phyloP scores from a whole-genome alignment of 30 jellyfish, hydroid and myxozoan genomes.

The Pelagia noctiluca region DNA sequence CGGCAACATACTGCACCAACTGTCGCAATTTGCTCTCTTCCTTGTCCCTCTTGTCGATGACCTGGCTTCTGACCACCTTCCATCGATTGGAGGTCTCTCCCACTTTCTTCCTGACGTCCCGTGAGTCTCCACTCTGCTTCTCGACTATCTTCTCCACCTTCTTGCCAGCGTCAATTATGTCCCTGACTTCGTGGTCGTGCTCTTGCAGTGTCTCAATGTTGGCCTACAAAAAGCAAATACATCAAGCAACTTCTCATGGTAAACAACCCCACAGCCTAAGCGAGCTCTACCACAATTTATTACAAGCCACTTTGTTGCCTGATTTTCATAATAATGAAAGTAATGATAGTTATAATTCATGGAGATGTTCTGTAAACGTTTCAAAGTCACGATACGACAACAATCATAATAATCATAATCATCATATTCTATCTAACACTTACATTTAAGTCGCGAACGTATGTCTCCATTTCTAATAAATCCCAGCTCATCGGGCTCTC shows the following conservation, averaged over 20 bases:
- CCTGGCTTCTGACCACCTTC: slow-evolving; percentile 56
- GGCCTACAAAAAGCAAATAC: slow-evolving; percentile 28
- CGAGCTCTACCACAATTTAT: too few species aligned
- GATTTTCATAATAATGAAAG: not conserved
- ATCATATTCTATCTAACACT: too few species aligned
- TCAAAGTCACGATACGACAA: too few species aligned
- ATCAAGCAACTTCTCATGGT: too few species aligned
- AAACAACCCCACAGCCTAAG: too few species aligned
- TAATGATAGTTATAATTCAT: too few species aligned
- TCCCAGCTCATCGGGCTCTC: slow-evolving; percentile 83
- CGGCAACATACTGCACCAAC: slow-evolving; percentile 62
- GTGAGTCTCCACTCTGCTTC: slow-evolving; percentile 69
- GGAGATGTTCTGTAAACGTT: too few species aligned
- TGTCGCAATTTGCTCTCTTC: slow-evolving; percentile 68
- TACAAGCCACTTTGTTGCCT: too few species aligned
- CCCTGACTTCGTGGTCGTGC: slow-evolving; percentile 58
- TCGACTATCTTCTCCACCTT: slow-evolving; percentile 72
- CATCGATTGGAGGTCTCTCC: slow-evolving; percentile 65
- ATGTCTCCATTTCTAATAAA: slow-evolving; percentile 73
- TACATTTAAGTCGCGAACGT: slow-evolving; percentile 63
- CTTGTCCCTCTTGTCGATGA: slow-evolving; percentile 68
- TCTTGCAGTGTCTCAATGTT: slow-evolving; percentile 67
- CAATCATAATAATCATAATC: too few species aligned
- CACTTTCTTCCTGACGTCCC: slow-evolving; percentile 47
- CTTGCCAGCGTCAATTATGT: slow-evolving; percentile 73